A percentile compares a stretch with the other conserved stretches of the same genome.
Conservation (phyloP, 2,797 vertebrate genomes). For the Myotis myotis region DNA sequence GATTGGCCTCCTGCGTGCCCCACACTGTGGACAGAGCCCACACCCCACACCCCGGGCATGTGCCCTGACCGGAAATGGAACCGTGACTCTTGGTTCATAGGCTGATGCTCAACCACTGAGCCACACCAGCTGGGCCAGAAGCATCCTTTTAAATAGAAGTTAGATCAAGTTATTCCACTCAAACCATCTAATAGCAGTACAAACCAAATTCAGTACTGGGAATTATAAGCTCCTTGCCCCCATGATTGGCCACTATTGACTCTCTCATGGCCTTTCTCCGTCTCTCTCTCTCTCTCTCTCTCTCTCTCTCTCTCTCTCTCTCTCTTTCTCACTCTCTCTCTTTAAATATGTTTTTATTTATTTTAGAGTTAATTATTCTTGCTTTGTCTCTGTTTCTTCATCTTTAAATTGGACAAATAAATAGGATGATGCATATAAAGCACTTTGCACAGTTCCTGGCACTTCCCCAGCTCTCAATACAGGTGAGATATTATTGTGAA, state of each 20-base stretch:
- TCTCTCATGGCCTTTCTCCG: background rate
- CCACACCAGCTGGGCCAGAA: background rate
- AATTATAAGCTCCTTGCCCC: background rate
- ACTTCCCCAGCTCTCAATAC: background rate
- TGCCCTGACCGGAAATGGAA: background rate
- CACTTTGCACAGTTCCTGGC: background rate
- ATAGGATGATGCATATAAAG: background rate
- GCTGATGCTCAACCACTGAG: background rate
- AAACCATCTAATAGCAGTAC: background rate
- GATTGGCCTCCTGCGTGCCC: too few species aligned
- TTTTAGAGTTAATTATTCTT: background rate
- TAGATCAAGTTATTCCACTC: background rate
- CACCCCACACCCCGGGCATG: background rate
- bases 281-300: background rate
- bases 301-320: background rate
- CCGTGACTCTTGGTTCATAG: background rate
- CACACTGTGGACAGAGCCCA: background rate
- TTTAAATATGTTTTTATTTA: background rate
- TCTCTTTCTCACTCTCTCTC: background rate
- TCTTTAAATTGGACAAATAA: background rate
- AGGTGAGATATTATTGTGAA: background rate
- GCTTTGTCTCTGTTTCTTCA: background rate
- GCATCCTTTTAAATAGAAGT: background rate
- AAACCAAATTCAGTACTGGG: background rate
- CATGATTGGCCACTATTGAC: background rate